Evolutionary conservation across 2,113 vertebrate species (phyloP).

Genomic region (Hassar affinis): DNA sequence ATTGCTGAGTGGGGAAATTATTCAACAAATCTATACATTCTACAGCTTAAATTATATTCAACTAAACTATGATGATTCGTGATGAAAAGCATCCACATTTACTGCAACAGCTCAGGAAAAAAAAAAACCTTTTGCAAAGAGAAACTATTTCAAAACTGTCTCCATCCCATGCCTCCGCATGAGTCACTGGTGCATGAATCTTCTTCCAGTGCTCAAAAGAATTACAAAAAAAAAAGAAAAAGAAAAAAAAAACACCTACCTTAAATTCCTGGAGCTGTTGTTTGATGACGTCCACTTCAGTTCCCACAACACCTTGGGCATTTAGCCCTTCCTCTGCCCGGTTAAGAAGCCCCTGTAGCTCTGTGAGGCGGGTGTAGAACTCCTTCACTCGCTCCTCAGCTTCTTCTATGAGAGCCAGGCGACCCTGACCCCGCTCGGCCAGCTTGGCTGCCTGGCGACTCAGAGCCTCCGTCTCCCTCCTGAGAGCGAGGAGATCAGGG

Average conservation of each 20-base stretch:
- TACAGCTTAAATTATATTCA: not conserved
- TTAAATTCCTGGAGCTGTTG: constrained; percentile 93
- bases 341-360: constrained; percentile 80
- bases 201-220: not conserved
- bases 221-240: not conserved
- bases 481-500: constrained; percentile 86
- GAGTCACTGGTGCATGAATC: constrained; percentile 1
- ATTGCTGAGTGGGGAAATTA: not conserved
- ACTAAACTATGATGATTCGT: not conserved
- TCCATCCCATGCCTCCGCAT: constrained; percentile 9
- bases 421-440: constrained; percentile 81
- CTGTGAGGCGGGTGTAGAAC: constrained; percentile 82
- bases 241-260: constrained; percentile 71
- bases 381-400: constrained; percentile 80
- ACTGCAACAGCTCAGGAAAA: not conserved
- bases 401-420: constrained; percentile 81
- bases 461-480: constrained; percentile 88
- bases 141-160: not conserved
- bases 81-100: constrained; percentile 22
- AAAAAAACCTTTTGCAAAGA: not conserved
- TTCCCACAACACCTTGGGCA: constrained; percentile 84
- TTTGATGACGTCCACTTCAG: constrained; percentile 91
- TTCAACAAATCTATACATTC: not conserved
- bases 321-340: constrained; percentile 82
- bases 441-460: constrained; percentile 90